These are phyloP conservation scores for Ophion costatus DNA, from an alignment of 2,888 invertebrate genomes.

Conservation along the genomic window DNA sequence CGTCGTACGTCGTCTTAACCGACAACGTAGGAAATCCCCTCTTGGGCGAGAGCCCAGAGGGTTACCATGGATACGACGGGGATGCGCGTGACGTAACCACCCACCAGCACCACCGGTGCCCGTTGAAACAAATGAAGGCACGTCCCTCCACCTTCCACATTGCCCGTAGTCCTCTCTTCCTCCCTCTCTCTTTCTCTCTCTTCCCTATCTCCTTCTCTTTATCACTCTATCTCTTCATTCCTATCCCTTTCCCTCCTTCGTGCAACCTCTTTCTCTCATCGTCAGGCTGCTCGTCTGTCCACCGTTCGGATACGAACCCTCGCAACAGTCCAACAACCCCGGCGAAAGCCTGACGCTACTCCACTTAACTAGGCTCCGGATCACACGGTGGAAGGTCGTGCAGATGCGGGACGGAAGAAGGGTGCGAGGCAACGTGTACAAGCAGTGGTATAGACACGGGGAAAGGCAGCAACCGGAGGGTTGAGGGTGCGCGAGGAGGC, in stretches of 20 bases:
- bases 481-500: constrained; percentile 16
- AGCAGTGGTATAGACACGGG: constrained; percentile 27
- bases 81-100: constrained; percentile 83
- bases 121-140: constrained; percentile 84
- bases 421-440: constrained; percentile 49
- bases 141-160: constrained; percentile 73
- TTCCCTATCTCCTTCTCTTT: constrained; percentile 9
- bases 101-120: constrained; percentile 80
- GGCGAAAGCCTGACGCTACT: constrained; percentile 55
- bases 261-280: constrained; percentile 67
- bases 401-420: constrained; percentile 58
- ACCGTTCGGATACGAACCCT: constrained; percentile 51
- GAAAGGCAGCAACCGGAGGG: constrained; percentile 13
- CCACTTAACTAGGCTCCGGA: constrained; percentile 68
- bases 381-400: constrained; percentile 72
- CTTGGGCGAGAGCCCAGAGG: constrained; percentile 81
- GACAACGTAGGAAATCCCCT: constrained; percentile 82
- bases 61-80: constrained; percentile 82
- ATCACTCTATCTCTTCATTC: constrained; percentile 27
- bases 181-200: neutral
- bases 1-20: constrained; percentile 77
- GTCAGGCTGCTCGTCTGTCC: constrained; percentile 63
- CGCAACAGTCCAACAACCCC: constrained; percentile 54
- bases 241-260: constrained; percentile 29
- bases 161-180: constrained; percentile 46